These are phyloP conservation scores for Sthenelais limicola DNA, from an alignment of 2,888 invertebrate genomes.

Conservation along the genomic window DNA sequence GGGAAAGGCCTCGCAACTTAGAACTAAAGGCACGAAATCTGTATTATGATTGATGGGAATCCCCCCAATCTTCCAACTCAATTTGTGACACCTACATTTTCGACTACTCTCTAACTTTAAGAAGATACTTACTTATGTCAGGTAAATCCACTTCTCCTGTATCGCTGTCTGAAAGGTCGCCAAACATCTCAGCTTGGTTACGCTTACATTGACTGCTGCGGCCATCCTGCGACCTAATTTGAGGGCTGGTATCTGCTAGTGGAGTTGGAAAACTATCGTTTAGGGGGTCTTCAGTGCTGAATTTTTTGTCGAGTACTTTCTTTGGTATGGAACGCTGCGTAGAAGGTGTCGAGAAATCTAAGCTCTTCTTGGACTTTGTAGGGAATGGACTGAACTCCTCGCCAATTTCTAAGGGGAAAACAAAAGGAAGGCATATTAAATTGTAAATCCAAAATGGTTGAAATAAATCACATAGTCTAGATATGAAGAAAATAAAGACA, in stretches of 20 bases:
- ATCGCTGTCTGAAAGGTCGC: conserved; percentile 41
- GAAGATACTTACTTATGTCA: conserved; percentile 38
- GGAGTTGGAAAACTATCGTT: conserved; percentile 45
- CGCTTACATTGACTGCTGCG: conserved; percentile 27
- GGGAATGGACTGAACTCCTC: background rate
- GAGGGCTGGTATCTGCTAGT: conserved; percentile 6
- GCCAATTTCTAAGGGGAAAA: conserved; percentile 16
- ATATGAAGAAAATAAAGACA: too few species aligned
- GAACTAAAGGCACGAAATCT: too few species aligned
- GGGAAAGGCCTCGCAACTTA: too few species aligned
- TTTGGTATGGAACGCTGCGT: background rate
- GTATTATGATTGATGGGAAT: too few species aligned
- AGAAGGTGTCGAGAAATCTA: conserved; percentile 46
- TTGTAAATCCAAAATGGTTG: background rate
- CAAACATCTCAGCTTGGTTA: conserved; percentile 42
- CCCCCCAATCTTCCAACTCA: background rate
- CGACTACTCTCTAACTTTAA: background rate
- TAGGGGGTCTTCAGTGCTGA: conserved; percentile 18
- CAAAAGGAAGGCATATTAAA: background rate
- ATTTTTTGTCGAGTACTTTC: background rate
- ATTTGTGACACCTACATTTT: too few species aligned
- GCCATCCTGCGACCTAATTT: background rate
- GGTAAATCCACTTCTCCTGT: conserved; percentile 39
- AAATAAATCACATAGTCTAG: background rate
- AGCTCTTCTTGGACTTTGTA: conserved; percentile 39